Evolutionary conservation across 2,888 invertebrate species (phyloP), one percentile per base, ranked within the genome.

Genomic region (Lasioglossum vierecki): DNA sequence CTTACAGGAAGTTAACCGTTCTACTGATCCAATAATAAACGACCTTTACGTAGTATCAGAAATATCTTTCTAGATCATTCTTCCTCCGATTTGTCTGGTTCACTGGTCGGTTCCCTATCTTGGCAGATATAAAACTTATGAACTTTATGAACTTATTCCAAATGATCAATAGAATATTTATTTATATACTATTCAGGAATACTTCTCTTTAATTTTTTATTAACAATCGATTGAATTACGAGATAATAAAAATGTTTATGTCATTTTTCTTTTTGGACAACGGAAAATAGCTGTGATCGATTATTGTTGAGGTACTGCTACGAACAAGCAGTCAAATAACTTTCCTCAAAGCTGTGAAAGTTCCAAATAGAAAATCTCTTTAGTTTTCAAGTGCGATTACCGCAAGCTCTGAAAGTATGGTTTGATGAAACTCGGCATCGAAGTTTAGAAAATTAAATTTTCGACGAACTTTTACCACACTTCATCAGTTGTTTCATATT

Each of bases 61-160:
- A 98, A 93, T 95, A 68, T 98, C 79, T 94, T 98, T 76, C 97
- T 98, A 35, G 68, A 68, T 35, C 35, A 63, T 39, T 68, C 66
- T 68, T 68, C 68, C 22, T 68, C 39, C 39, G 15, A 63, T 68
- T 68, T 68, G 39, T 68, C 68, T 39, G 22, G 35, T 35, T 68
- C 68, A 35, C 35, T 30, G 35, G 35, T 15, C 3, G 66, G 22
- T 18, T 8, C 18, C 3, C 68, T 68, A 22, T 39, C 22, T 68
- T 68, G 0, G 4, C 9, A 22, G 22, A 35, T 22, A 9, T 68
- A 68, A 22, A 68, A 35, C 9, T 39, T 35, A 63, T 30, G 30
- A 30, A 30, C 30, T 63, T 63, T n/a, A 57, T n/a, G 1, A 57
- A 57, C n/a, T n/a, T 11, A n/a, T 57, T n/a, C 22, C 9, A 3